Evolutionary conservation across 2,797 vertebrate genomes (phyloP), one percentile per base, ranked within the genome.

Genomic region (Scolopax bukidnonensis): DNA sequence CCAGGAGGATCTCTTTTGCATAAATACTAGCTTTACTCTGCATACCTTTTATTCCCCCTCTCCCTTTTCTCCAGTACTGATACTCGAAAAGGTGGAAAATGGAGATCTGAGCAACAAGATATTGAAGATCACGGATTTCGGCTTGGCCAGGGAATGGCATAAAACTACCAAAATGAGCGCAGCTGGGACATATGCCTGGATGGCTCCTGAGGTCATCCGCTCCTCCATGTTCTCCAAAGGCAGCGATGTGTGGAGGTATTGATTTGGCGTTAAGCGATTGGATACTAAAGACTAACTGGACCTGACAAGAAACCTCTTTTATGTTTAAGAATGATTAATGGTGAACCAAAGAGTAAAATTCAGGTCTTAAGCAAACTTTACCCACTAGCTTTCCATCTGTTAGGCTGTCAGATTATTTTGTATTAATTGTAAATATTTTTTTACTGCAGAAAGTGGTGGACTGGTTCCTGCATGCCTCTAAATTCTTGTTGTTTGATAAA

Each of bases 41-140:
- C 81, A 41, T 93, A 48, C 77, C 32, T 94, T 92, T 96, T 89
- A 51, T 95, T 93, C 38, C 47, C 67, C 70, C 40, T 87, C 21
- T 47, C 30, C 83, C 74, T 96, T 95, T 93, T 93, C 84, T 95
- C 84, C 95, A 99, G 99, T 99, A 98, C 94, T 99, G 91, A 99
- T 99, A 97, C 98, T 99, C 28, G 99, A 99, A 98, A 98, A 98
- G 94, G 98, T 99, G 54, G 99, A 99, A 98, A 99, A 99, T 93
- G 98, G 99, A 87, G 99, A 99, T 97, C 98, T 99, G 96, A 99
- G 98, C 98, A 99, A 99, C 98, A 99, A 99, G 98, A 99, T 98
- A 32, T 95, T 99, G 98, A 99, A 99, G 98, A 99, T 99, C 98
- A 99, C 99, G n/a, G 99, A 99, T 97, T 99, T 99, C 60, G 99